Base-by-base conservation (phyloP, 2,797 vertebrate species). In the Nannoperca australis region DNA sequence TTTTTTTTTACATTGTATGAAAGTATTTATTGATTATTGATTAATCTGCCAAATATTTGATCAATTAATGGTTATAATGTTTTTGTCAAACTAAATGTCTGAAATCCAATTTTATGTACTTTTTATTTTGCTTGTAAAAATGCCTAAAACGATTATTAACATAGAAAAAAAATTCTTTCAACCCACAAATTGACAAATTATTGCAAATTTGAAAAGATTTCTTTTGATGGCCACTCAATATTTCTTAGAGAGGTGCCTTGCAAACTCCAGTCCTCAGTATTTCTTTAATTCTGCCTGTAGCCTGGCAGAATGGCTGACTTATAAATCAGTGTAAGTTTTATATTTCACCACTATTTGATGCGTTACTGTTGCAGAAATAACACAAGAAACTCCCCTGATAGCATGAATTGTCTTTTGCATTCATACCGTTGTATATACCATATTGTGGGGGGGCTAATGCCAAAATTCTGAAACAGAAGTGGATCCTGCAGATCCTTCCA, bases 1-100 rank as follows among this genome's bases (percentile, higher is more conserved):
- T 11, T 24, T n/a, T 24, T 22, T 45, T 38, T 30, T n/a, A 49
- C 3, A 22, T 20, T 45, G 2, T 14, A 1, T 0, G 0, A 1
- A 61, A 3, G 11, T n/a, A 10, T 32, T 55, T 36, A 36, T 12
- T 36, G 5, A 20, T 7, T 14, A 18, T 22, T 32, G 3, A 24
- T 36, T 36, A 47, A 7, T 50, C 5, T 66, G 9, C 3, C 27
- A 27, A 27, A 64, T 56, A 13, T 32, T 34, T 42, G 5, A 9
- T 3, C 1, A 34, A 27, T 36, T 20, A 47, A 11, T 24, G 0
- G 0, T n/a, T 36, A 15, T 12, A 3, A 40, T 8, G 12, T 14
- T 56, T 49, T 32, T 24, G 22, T 47, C n/a, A 11, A 0, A 42
- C 6, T 30, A 32, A 32, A 6, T 32, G 15, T 53, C 27, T 1